Evolutionary conservation across 1,140 invertebrate genomes (phyloP), one percentile per base, ranked within the genome.

Genomic region (Mizuhopecten yessoensis): DNA sequence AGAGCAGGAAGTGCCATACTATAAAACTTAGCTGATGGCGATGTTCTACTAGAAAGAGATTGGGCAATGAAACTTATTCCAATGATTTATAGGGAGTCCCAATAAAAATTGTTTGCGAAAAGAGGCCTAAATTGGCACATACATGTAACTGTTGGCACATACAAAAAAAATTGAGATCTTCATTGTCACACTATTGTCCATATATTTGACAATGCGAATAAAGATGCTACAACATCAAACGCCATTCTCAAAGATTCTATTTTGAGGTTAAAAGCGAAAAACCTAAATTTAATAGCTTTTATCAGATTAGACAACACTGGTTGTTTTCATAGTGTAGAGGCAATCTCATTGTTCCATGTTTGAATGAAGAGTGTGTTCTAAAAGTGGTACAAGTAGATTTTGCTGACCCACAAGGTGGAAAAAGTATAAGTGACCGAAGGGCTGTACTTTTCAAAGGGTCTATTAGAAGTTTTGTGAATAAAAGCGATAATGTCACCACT

Each of bases 351-450:
- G 13, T 57, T 57, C n/a, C 13, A 15, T 57, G n/a, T 15, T n/a
- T 15, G 13, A n/a, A 57, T 57, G 13, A 57, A n/a, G n/a, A n/a
- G n/a, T n/a, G n/a, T n/a, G n/a, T n/a, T n/a, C n/a, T 89, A 15
- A 34, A 15, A 9, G 88, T 89, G 9, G 7, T 7, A 33, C 10
- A 36, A 20, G 33, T 90, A 13, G 87, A 90, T 39, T 88, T 90
- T 90, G 90, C 90, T 29, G 90, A 90, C 42, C 87, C 87, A 9
- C 87, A 90, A 88, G 90, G 90, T 11, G 87, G 90, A 9, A 90
- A 90, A 86, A 88, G 45, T 17, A 90, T 90, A 17, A 88, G 45
- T 88, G 90, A 90, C 33, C 57, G 90, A 39, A 88, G 49, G 42
- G 87, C 90, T n/a, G 39, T 87, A 23, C 90, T 75, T 34, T 17